These are phyloP conservation scores for Parambassis ranga DNA, from an alignment of 2,797 vertebrate species.

Conservation along the genomic window DNA sequence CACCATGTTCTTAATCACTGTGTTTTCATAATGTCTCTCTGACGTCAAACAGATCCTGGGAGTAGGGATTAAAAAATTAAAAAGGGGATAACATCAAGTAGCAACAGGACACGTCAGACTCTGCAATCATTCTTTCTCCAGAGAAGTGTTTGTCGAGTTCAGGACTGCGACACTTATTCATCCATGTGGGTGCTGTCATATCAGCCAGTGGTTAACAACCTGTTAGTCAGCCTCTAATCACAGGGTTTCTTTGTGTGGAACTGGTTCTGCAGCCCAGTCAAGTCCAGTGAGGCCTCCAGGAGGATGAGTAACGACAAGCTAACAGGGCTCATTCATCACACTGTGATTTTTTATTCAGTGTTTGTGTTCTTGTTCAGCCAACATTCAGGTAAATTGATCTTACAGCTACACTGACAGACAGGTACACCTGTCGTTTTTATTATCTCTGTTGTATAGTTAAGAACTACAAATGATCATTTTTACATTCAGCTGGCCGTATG, in stretches of 20 bases:
- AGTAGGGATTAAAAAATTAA: neutral
- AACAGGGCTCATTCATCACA: conserved; percentile 29
- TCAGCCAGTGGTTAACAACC: conserved; percentile 71
- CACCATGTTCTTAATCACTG: conserved; percentile 5
- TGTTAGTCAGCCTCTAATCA: conserved; percentile 75
- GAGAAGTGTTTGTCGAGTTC: neutral
- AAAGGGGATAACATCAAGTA: neutral
- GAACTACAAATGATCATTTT: too few relatives aligned
- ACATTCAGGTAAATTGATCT: neutral
- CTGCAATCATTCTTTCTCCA: conserved; percentile 15
- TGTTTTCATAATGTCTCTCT: neutral
- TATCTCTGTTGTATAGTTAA: too few relatives aligned
- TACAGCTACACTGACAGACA: neutral
- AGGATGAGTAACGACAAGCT: conserved; percentile 53
- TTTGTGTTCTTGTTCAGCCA: neutral
- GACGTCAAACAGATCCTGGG: neutral
- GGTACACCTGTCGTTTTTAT: neutral
- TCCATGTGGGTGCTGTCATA: conserved; percentile 47
- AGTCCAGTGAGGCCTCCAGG: conserved; percentile 56
- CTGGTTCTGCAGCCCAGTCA: conserved; percentile 78
- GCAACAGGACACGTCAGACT: neutral
- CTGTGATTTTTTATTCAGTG: conserved; percentile 7
- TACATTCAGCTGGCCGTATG: too few relatives aligned
- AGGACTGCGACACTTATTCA: conserved; percentile 34
- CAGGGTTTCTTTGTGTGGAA: conserved; percentile 72